Evolutionary conservation across 2,888 invertebrate species (phyloP).

Genomic region (Drosophila gaucha): DNA sequence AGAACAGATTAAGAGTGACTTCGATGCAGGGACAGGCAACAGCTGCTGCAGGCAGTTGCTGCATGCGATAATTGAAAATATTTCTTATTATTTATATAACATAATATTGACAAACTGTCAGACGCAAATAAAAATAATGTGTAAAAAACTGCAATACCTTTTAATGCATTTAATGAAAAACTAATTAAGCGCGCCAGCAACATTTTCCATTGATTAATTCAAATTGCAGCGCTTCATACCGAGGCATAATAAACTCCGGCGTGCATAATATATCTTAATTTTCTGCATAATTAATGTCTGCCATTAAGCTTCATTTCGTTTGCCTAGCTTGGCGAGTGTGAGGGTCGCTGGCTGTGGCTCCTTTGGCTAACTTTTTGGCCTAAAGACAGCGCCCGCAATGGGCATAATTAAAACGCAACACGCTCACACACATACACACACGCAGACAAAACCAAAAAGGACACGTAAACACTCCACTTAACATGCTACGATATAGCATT

Average conservation of each 20-base stretch:
- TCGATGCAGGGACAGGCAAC: not conserved
- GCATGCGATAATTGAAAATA: constrained; percentile 30
- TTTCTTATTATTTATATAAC: constrained; percentile 31
- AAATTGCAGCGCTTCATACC: constrained; percentile 44
- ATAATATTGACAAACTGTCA: constrained; percentile 40
- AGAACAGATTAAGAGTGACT: constrained; percentile 16
- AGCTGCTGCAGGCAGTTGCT: not conserved
- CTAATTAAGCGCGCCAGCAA: constrained; percentile 49
- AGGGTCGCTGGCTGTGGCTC: constrained; percentile 8
- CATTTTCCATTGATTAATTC: constrained; percentile 63
- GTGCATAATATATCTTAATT: constrained; percentile 67
- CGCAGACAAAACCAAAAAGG: constrained; percentile 14
- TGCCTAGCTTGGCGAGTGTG: not conserved
- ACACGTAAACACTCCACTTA: constrained; percentile 67
- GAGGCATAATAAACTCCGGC: constrained; percentile 48
- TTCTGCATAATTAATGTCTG: constrained; percentile 67
- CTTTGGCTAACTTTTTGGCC: constrained; percentile 44
- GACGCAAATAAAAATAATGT: not conserved
- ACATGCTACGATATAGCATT: constrained; percentile 72
- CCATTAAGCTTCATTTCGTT: constrained; percentile 57
- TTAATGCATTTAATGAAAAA: constrained; percentile 45
- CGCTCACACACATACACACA: constrained; percentile 6
- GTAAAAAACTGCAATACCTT: not conserved
- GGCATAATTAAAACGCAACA: constrained; percentile 53
- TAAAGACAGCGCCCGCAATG: constrained; percentile 34